Conservation (phyloP, 2,113 vertebrate genomes). For the Elaphurus davidianus region DNA sequence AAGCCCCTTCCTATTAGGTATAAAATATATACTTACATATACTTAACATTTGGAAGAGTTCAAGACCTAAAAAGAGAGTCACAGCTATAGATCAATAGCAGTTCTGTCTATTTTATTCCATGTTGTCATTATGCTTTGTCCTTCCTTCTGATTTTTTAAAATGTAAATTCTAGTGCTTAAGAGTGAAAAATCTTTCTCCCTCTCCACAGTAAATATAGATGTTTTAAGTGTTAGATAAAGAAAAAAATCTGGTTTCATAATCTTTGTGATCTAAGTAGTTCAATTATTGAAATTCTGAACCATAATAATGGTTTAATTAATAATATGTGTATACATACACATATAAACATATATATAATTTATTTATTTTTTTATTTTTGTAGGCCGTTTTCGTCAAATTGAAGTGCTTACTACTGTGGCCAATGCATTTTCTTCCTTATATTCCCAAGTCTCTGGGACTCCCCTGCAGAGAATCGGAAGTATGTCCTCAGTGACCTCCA, state of each 20-base stretch:
- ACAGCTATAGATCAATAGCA: neutral
- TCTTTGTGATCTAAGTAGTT: neutral
- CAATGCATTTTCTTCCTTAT: constrained; percentile 96
- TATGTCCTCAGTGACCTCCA: constrained; percentile 79
- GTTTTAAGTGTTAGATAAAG: neutral
- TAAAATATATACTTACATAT: neutral
- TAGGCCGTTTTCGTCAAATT: constrained; percentile 98
- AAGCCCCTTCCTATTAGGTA: neutral
- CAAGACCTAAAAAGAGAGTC: neutral
- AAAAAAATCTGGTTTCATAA: neutral
- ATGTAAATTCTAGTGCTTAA: neutral
- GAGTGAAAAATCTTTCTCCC: neutral
- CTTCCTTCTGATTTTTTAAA: neutral
- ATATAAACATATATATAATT: neutral
- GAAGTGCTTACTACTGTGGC: constrained; percentile 97
- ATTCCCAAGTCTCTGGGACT: constrained; percentile 96
- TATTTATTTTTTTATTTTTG: neutral
- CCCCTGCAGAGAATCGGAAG: constrained; percentile 90
- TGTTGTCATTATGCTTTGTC: neutral
- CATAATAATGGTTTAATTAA: neutral
- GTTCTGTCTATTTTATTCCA: neutral
- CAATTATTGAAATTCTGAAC: neutral
- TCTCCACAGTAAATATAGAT: neutral
- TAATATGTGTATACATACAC: neutral
- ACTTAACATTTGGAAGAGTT: neutral